Evolutionary conservation across 2,113 vertebrate species (phyloP).

Genomic region (Malurus melanocephalus): DNA sequence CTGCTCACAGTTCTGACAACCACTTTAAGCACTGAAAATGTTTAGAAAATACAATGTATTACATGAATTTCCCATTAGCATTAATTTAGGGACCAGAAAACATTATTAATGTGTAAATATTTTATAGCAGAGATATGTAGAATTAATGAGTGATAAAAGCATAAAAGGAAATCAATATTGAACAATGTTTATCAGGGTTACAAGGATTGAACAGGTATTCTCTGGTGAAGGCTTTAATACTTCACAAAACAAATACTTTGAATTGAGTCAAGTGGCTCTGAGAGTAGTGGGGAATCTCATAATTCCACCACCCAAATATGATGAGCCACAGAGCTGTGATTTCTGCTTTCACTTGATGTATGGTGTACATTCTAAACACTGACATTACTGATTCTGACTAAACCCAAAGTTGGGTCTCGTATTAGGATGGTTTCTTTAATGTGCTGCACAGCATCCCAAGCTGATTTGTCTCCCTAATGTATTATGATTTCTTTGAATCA

Average conservation of each 20-base stretch:
- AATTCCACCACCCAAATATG: not conserved
- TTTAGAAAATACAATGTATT: not conserved
- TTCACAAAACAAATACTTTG: not conserved
- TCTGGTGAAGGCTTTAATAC: not conserved
- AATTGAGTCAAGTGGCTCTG: not conserved
- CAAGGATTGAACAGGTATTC: not conserved
- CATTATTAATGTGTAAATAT: not conserved
- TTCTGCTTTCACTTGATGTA: not conserved
- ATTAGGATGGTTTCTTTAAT: not conserved
- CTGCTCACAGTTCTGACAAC: not conserved
- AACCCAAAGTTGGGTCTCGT: not conserved
- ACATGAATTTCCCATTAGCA: not conserved
- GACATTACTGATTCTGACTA: not conserved
- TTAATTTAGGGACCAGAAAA: not conserved
- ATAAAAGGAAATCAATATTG: not conserved
- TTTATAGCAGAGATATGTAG: not conserved
- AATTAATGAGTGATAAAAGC: not conserved
- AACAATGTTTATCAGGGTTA: not conserved
- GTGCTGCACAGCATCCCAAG: not conserved
- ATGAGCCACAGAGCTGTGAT: not conserved
- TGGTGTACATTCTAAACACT: not conserved
- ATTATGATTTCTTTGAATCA: not conserved
- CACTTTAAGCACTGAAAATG: not conserved
- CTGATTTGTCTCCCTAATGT: not conserved
- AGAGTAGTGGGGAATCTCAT: not conserved